A percentile compares a stretch with the other conserved stretches of the same genome.
Evolutionary conservation across 2,797 vertebrate genomes (phyloP).

Genomic region (Cirrhinus mrigala): DNA sequence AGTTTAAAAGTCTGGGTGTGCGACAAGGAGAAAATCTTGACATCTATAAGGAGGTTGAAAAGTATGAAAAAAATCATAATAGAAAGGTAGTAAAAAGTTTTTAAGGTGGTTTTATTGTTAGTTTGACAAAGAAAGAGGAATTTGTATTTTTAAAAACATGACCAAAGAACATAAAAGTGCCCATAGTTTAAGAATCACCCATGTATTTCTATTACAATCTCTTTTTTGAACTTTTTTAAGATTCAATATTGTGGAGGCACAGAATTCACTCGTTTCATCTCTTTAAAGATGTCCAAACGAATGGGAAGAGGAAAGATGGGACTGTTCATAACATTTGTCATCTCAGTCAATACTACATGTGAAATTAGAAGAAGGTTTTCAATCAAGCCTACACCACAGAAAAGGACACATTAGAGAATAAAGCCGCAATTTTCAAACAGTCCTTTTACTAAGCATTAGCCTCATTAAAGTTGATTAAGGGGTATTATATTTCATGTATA

Average conservation of each 20-base stretch:
- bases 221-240: neutral
- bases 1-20: no score
- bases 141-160: no score
- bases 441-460: neutral
- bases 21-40: no score
- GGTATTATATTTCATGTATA: neutral
- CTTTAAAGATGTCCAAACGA: neutral
- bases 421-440: no score
- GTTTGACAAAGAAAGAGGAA: no score
- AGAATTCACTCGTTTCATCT: neutral
- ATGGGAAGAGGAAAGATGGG: neutral
- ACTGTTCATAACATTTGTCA: neutral
- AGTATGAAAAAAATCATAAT: no score
- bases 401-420: conserved; percentile 10
- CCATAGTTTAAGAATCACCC: no score
- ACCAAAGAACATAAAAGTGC: no score
- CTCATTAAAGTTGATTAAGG: neutral
- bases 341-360: neutral
- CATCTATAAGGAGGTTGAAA: no score
- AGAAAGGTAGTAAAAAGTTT: no score
- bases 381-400: neutral
- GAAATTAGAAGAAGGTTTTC: neutral
- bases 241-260: neutral
- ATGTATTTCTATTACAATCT: neutral
- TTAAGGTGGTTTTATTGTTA: no score